These are phyloP conservation scores for Deilephila elpenor DNA, from an alignment of 2,888 invertebrate species.

Conservation along the genomic window DNA sequence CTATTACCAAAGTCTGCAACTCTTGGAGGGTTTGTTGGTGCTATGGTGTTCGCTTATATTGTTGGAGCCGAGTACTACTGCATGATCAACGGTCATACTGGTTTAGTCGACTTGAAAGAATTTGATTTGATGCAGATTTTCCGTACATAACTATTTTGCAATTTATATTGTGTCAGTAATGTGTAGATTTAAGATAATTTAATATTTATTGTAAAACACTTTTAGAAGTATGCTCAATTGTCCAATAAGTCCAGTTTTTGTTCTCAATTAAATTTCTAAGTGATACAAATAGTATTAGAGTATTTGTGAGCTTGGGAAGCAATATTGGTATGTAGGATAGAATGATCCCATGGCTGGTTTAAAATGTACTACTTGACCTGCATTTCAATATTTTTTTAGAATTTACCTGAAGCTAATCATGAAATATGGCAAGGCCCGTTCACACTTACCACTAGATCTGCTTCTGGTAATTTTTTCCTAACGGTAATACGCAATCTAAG, in stretches of 20 bases:
- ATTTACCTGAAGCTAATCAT: neutral
- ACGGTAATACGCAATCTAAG: neutral
- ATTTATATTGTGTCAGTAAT: neutral
- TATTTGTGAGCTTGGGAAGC: neutral
- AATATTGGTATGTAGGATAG: too few relatives aligned
- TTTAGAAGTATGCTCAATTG: slow-evolving; percentile 15
- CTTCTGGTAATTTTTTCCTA: neutral
- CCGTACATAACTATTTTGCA: slow-evolving; percentile 38
- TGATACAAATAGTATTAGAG: neutral
- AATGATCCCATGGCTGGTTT: too few relatives aligned
- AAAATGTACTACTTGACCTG: too few relatives aligned
- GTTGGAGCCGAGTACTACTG: slow-evolving; percentile 91
- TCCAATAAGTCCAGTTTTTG: neutral
- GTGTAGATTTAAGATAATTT: slow-evolving; percentile 23
- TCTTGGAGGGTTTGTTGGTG: slow-evolving; percentile 91
- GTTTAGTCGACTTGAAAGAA: slow-evolving; percentile 68
- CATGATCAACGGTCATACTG: slow-evolving; percentile 82
- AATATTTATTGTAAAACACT: neutral
- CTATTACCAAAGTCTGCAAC: slow-evolving; percentile 92
- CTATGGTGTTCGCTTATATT: slow-evolving; percentile 92
- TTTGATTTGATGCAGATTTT: slow-evolving; percentile 68
- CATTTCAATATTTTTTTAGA: too few relatives aligned
- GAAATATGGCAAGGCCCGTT: neutral
- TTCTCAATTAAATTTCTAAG: neutral
- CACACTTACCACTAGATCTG: neutral